These are phyloP conservation scores for Columba guinea DNA, from an alignment of 2,797 vertebrate genomes.

Conservation along the genomic window DNA sequence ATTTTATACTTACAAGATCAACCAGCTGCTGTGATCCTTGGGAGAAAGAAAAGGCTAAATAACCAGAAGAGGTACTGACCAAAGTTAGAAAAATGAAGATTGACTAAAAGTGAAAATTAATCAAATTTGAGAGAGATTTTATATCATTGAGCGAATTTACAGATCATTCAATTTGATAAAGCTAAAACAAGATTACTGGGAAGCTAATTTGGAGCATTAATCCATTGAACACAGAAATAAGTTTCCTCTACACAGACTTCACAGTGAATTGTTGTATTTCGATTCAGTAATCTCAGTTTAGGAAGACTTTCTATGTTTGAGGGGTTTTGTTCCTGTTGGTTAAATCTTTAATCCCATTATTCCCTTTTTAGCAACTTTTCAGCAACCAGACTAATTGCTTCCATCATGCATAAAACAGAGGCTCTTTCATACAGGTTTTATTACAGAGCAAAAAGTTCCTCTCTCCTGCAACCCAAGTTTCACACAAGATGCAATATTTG, in stretches of 20 bases:
- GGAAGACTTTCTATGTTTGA: not conserved
- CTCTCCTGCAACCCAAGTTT: not conserved
- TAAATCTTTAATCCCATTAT: not conserved
- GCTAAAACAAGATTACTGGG: not conserved
- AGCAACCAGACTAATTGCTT: not conserved
- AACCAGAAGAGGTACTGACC: not conserved
- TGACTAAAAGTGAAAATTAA: not conserved
- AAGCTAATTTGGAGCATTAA: not conserved
- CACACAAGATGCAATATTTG: not conserved
- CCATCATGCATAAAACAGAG: not conserved
- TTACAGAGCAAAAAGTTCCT: not conserved
- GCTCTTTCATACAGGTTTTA: not conserved
- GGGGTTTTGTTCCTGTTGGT: not conserved
- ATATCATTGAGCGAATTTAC: not conserved
- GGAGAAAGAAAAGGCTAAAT: not conserved
- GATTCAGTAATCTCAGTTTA: not conserved
- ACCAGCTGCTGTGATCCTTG: not conserved
- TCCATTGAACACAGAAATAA: not conserved
- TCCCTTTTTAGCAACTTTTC: not conserved
- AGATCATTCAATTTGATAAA: not conserved
- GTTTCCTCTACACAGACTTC: not conserved
- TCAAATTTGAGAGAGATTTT: not conserved
- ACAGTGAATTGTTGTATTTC: not conserved
- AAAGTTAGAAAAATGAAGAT: not conserved
- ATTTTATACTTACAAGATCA: not conserved